These are phyloP conservation scores for Eristalis tenax DNA, from an alignment of 2,888 invertebrate species.

Conservation along the genomic window DNA sequence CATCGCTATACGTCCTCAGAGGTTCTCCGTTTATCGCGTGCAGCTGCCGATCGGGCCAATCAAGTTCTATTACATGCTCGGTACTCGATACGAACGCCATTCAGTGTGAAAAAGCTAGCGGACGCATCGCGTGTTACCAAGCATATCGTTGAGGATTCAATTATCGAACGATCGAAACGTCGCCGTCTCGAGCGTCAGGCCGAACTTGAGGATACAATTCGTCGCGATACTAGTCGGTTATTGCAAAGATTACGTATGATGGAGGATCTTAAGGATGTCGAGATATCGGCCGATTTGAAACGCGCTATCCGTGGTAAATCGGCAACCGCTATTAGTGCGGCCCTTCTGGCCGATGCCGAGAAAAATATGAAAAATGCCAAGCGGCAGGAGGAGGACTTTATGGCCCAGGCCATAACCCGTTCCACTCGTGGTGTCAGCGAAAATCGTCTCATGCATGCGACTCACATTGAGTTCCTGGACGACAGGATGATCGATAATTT, in stretches of 20 bases:
- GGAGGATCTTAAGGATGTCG: slow-evolving; percentile 82
- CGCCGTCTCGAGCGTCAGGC: slow-evolving; percentile 81
- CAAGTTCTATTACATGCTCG: slow-evolving; percentile 83
- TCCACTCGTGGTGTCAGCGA: slow-evolving; percentile 78
- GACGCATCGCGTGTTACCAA: slow-evolving; percentile 82
- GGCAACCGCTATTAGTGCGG: slow-evolving; percentile 87
- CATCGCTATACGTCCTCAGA: slow-evolving; percentile 87
- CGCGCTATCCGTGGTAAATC: slow-evolving; percentile 87
- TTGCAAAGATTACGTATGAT: slow-evolving; percentile 79
- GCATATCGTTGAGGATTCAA: slow-evolving; percentile 81
- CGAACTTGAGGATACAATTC: slow-evolving; percentile 85
- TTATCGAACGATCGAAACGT: slow-evolving; percentile 80
- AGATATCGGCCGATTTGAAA: slow-evolving; percentile 82
- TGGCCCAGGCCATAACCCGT: slow-evolving; percentile 77
- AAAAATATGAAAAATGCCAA: slow-evolving; percentile 80
- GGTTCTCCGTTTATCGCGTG: slow-evolving; percentile 85
- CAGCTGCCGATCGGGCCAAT: slow-evolving; percentile 87
- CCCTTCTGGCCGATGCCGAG: slow-evolving; percentile 84
- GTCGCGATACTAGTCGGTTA: slow-evolving; percentile 79
- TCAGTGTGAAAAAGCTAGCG: slow-evolving; percentile 82
- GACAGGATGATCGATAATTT: slow-evolving; percentile 80
- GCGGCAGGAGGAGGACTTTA: slow-evolving; percentile 77
- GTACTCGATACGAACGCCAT: slow-evolving; percentile 80
- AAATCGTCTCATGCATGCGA: slow-evolving; percentile 76
- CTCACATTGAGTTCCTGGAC: slow-evolving; percentile 80